Evolutionary conservation across 2,113 vertebrate species (phyloP), one percentile per base, ranked within the genome.

Genomic region (Serilophus lunatus): DNA sequence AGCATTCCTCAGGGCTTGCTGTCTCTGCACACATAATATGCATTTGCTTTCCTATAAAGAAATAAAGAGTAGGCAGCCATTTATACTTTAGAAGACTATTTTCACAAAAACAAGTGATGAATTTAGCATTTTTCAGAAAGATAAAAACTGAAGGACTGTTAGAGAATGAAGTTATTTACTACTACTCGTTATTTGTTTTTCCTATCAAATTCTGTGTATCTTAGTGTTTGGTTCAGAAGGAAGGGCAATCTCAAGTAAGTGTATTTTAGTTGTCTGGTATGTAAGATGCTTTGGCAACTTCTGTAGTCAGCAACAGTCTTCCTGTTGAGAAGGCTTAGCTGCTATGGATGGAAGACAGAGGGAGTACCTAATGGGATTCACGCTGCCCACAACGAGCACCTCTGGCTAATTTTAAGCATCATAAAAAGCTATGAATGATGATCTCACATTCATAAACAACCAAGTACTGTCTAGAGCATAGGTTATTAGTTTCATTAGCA

Each of bases 401-500:
- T 91, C 65, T 60, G 79, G 44, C 64, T 78, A 44, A 59, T 94
- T 95, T 88, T 86, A 77, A 85, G 91, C n/a, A 10, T 78, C 3
- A 1, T 81, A 89, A 72, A 57, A 76, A 90, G 42, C 69, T 61
- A 57, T 79, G 90, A 95, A 80, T 88, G 4, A 85, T 83, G 54
- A 86, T 66, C 24, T 88, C 54, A 53, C 82, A 44, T 90, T 91
- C 90, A 64, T 86, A 70, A 91, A 75, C 18, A 47, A 50, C 28
- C 54, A 59, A 95, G 40, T 61, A 56, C 53, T 57, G n/a, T 91
- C 68, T 93, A 79, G 79, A 95, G 63, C 60, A 93, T 83, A 76
- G 63, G 28, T 95, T 92, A 61, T 92, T 95, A 81, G 54, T 82
- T 86, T 81, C 31, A 70, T 88, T 49, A 94, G 53, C 35, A 79